These are phyloP conservation scores for Linepithema humile DNA, from an alignment of 1,140 invertebrate species.

Conservation along the genomic window DNA sequence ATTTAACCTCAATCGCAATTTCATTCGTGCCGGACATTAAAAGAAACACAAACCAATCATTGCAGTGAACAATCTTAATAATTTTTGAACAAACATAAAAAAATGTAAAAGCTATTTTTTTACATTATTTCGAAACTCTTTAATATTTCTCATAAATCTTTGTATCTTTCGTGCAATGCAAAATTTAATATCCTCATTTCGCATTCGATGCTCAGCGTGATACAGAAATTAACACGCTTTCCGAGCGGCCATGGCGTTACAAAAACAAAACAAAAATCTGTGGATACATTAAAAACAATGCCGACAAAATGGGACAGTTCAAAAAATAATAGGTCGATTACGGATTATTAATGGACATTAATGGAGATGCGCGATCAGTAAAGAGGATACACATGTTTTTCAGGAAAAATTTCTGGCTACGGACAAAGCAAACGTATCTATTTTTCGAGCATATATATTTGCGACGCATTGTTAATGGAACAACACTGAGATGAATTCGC, in stretches of 20 bases:
- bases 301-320: not conserved
- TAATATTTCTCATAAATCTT: not conserved
- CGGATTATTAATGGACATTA: conserved; percentile 40
- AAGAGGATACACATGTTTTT: not conserved
- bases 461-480: conserved; percentile 26
- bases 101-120: not conserved
- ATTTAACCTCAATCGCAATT: not conserved
- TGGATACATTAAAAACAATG: not conserved
- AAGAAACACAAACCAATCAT: not conserved
- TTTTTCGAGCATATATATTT: conserved; percentile 4
- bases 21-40: not conserved
- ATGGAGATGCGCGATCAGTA: not conserved
- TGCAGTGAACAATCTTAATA: not conserved
- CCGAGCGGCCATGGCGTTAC: not conserved
- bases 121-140: not conserved
- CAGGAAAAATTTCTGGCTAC: not conserved
- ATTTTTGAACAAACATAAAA: not conserved
- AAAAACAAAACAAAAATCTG: not conserved
- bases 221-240: not conserved
- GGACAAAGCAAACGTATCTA: not conserved
- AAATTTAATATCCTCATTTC: not conserved
- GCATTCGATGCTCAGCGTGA: not conserved
- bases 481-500: conserved; percentile 11
- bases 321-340: not conserved
- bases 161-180: conserved; percentile 16